These are phyloP conservation scores for Pterocles gutturalis DNA, from an alignment of 2,113 vertebrate genomes.

Conservation along the genomic window DNA sequence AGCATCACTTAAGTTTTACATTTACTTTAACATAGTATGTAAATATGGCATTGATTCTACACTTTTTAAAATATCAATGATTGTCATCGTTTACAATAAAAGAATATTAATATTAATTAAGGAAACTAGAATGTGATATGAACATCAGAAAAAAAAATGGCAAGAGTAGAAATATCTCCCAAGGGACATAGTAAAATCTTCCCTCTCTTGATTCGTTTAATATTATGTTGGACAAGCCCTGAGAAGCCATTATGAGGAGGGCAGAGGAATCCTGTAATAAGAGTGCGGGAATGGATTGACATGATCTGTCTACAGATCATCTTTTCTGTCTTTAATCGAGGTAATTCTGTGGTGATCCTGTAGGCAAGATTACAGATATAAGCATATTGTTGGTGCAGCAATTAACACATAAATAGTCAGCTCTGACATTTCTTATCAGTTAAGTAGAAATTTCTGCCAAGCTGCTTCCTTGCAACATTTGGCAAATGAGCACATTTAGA, in stretches of 20 bases:
- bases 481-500: constrained; percentile 5
- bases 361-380: not conserved
- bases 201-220: not conserved
- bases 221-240: not conserved
- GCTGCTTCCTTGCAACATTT: not conserved
- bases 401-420: constrained; percentile 5
- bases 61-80: not conserved
- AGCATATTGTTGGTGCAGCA: not conserved
- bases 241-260: not conserved
- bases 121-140: not conserved
- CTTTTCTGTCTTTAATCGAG: not conserved
- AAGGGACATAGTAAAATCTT: not conserved
- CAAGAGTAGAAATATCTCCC: not conserved
- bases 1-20: not conserved
- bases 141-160: not conserved
- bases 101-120: not conserved
- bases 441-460: not conserved
- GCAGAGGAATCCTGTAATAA: not conserved
- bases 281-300: not conserved
- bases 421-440: constrained; percentile 9
- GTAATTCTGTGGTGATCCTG: not conserved
- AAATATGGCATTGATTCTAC: not conserved
- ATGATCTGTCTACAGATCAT: not conserved
- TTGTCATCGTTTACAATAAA: not conserved
- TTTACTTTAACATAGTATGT: not conserved